Percentiles rank a stretch among this genome's conserved stretches.
phyloP scores from a whole-genome alignment of 2,113 vertebrate genomes.

The Anguilla rostrata region DNA sequence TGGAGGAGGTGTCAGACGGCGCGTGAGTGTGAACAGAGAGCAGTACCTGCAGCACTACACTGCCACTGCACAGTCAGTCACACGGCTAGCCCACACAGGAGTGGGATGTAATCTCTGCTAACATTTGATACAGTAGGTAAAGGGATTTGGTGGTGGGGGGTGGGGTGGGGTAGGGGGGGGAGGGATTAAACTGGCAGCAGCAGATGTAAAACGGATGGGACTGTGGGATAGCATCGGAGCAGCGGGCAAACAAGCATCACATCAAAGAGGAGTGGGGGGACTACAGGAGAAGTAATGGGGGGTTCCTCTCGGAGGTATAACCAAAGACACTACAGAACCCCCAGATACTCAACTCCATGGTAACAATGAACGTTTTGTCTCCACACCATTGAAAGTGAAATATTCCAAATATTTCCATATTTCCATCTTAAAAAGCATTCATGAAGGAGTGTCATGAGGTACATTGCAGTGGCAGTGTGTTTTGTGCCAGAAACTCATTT shows the following conservation, averaged over 20 bases:
- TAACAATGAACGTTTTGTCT: not conserved
- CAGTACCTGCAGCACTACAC: slow-evolving; percentile 13
- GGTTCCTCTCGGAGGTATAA: not conserved
- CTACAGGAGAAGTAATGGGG: not conserved
- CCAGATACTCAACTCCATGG: not conserved
- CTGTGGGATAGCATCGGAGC: slow-evolving; percentile 19
- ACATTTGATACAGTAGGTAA: slow-evolving; percentile 11
- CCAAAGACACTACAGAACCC: not conserved
- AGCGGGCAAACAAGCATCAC: slow-evolving; percentile 22
- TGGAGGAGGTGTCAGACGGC: not conserved
- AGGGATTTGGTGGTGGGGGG: not conserved
- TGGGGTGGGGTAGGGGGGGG: slow-evolving; percentile 16
- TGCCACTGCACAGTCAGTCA: slow-evolving; percentile 2
- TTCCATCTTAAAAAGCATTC: not conserved
- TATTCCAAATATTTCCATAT: not conserved
- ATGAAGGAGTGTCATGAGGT: not conserved
- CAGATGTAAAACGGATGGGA: slow-evolving; percentile 15
- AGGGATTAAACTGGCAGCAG: slow-evolving; percentile 28
- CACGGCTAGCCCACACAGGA: slow-evolving; percentile 7
- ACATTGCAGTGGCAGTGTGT: not conserved
- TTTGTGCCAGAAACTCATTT: not conserved
- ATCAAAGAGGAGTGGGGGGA: slow-evolving; percentile 19
- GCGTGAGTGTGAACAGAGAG: not conserved
- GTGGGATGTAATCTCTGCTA: slow-evolving; percentile 30
- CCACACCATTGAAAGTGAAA: not conserved